phyloP scores from a whole-genome alignment of 2,888 invertebrate genomes.

The Parnassius orleans region DNA sequence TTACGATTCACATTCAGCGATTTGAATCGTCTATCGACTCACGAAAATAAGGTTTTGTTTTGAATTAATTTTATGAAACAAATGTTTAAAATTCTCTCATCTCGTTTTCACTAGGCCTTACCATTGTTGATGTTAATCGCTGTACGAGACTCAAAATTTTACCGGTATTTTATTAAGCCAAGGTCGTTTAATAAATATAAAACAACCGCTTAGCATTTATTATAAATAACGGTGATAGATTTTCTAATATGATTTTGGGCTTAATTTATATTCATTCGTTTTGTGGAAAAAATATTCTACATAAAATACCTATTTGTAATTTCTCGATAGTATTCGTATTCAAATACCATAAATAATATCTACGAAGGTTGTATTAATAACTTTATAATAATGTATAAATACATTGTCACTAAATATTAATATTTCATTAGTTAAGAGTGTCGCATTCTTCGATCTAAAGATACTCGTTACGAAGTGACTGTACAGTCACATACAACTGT shows the following conservation, averaged over 20 bases:
- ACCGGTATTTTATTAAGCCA: slow-evolving; percentile 23
- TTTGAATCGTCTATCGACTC: slow-evolving; percentile 51
- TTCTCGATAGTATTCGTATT: not conserved
- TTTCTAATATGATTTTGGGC: slow-evolving; percentile 10
- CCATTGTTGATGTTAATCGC: slow-evolving; percentile 38
- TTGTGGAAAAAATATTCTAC: not conserved
- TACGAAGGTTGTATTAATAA: no score
- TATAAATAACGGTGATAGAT: slow-evolving; percentile 21
- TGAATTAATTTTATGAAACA: slow-evolving; percentile 30
- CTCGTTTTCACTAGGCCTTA: slow-evolving; percentile 32
- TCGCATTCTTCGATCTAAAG: slow-evolving; percentile 8
- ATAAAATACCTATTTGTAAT: not conserved
- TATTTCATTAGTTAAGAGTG: slow-evolving; percentile 1
- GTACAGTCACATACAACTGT: slow-evolving; percentile 1
- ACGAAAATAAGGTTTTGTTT: slow-evolving; percentile 31
- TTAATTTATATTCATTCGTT: slow-evolving; percentile 17
- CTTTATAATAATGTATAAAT: slow-evolving; percentile 2
- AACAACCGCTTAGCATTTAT: slow-evolving; percentile 18
- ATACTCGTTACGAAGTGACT: not conserved
- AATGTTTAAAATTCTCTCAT: slow-evolving; percentile 20
- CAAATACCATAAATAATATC: not conserved
- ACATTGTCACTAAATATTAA: slow-evolving; percentile 9
- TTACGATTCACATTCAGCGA: slow-evolving; percentile 47
- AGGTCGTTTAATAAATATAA: slow-evolving; percentile 23
- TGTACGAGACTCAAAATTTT: slow-evolving; percentile 21